Evolutionary conservation across 2,797 vertebrate species (phyloP).

Genomic region (Anguilla pacifica): DNA sequence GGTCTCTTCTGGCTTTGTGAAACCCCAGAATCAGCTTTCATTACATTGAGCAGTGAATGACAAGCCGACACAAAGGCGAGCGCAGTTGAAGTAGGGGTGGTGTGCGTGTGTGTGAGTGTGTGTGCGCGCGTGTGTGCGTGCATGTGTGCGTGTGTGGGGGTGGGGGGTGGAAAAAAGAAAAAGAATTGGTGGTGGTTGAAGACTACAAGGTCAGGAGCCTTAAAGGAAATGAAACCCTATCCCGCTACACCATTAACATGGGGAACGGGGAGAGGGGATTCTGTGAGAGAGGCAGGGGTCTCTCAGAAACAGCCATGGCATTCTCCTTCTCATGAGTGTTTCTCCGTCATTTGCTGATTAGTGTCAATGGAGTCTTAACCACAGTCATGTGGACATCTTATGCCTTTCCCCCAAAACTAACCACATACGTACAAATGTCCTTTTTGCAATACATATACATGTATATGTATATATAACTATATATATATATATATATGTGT

Average conservation of each 20-base stretch:
- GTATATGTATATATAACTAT: background rate
- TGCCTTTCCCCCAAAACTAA: background rate
- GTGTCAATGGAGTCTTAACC: background rate
- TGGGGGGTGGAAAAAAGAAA: constrained; percentile 50
- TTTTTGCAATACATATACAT: background rate
- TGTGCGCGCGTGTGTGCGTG: background rate
- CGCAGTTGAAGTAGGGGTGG: constrained; percentile 57
- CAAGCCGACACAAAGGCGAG: constrained; percentile 85
- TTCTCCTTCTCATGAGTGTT: background rate
- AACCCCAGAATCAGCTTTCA: constrained; percentile 73
- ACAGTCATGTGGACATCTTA: background rate
- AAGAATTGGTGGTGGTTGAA: constrained; percentile 60
- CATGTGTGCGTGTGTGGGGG: background rate
- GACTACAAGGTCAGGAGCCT: constrained; percentile 78
- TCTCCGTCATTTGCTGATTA: background rate
- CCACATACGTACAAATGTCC: background rate
- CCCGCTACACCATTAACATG: constrained; percentile 67
- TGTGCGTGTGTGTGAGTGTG: background rate
- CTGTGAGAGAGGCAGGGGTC: constrained; percentile 46
- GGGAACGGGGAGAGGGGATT: constrained; percentile 47
- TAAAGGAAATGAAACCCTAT: constrained; percentile 72
- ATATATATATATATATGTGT: background rate
- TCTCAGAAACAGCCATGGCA: constrained; percentile 35
- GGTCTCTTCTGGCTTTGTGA: constrained; percentile 76
- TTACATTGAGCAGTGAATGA: constrained; percentile 77